Evolutionary conservation across 2,797 vertebrate species (phyloP).

Genomic region (Sebastes diploproa): DNA sequence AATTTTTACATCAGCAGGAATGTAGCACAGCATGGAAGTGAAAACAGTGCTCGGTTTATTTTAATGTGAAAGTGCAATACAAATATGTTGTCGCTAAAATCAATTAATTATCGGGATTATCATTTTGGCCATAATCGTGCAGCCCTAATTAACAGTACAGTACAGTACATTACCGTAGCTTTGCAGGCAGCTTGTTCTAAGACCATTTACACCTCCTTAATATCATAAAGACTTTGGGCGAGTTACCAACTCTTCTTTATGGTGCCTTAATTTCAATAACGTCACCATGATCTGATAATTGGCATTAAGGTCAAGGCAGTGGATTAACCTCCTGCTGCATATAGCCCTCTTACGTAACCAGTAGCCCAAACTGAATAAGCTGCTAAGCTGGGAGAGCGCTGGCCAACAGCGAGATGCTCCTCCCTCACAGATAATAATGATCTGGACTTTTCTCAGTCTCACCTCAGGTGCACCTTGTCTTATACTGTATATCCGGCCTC

Average conservation of each 20-base stretch:
- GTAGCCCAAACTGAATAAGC: slow-evolving; percentile 71
- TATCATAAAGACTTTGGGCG: neutral
- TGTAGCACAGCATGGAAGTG: too few relatives aligned
- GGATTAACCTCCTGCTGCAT: slow-evolving; percentile 80
- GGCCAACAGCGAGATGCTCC: slow-evolving; percentile 26
- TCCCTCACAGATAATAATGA: slow-evolving; percentile 28
- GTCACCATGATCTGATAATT: slow-evolving; percentile 81
- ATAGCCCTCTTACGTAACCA: slow-evolving; percentile 79
- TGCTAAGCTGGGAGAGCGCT: slow-evolving; percentile 70
- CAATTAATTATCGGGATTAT: too few relatives aligned
- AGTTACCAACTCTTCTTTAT: slow-evolving; percentile 32
- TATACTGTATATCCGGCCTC: neutral
- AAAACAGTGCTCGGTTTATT: too few relatives aligned
- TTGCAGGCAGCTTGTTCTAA: neutral
- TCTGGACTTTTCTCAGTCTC: neutral
- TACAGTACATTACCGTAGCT: neutral
- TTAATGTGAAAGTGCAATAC: too few relatives aligned
- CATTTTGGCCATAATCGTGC: too few relatives aligned
- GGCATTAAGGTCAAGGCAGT: slow-evolving; percentile 76
- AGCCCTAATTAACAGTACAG: too few relatives aligned
- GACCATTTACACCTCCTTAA: neutral
- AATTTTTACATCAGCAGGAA: too few relatives aligned
- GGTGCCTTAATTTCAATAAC: slow-evolving; percentile 63
- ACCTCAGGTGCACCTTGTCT: neutral
- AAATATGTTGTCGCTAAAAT: too few relatives aligned